Evolutionary conservation across 92 coral and sea anemone species (phyloP).

Genomic region (Heteractis magnifica): DNA sequence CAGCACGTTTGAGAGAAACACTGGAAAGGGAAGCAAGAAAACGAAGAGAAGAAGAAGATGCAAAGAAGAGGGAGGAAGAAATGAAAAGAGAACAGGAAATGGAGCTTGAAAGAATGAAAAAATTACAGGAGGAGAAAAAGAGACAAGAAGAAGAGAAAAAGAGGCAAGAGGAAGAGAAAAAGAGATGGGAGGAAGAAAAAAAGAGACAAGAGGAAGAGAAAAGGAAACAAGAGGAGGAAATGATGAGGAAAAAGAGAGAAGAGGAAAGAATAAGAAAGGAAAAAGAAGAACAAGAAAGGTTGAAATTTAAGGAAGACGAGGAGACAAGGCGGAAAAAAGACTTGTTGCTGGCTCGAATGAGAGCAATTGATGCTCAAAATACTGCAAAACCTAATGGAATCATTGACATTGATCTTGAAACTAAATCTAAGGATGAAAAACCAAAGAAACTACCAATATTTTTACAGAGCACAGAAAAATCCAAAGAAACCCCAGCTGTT

Average conservation of each 20-base stretch:
- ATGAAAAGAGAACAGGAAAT: slow-evolving; percentile 7
- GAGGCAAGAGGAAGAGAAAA: slow-evolving; percentile 41
- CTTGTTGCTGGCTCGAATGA: slow-evolving; percentile 79
- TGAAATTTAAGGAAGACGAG: slow-evolving; percentile 70
- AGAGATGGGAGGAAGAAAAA: slow-evolving; percentile 52
- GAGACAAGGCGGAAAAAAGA: slow-evolving; percentile 84
- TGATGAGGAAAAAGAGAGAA: slow-evolving; percentile 26
- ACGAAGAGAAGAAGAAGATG: slow-evolving; percentile 29
- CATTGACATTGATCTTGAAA: slow-evolving; percentile 14
- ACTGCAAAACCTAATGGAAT: slow-evolving; percentile 48
- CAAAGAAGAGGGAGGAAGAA: slow-evolving; percentile 23
- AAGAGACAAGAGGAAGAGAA: slow-evolving; percentile 53
- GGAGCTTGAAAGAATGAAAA: slow-evolving; percentile 40
- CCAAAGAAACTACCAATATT: slow-evolving; percentile 76
- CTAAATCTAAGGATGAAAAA: slow-evolving; percentile 42
- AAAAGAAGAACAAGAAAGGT: slow-evolving; percentile 51
- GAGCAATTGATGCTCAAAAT: slow-evolving; percentile 48
- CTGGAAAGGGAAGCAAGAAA: slow-evolving; percentile 21
- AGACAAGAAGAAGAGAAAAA: slow-evolving; percentile 47
- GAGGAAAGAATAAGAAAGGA: slow-evolving; percentile 53
- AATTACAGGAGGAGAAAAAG: slow-evolving; percentile 39
- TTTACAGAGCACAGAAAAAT: slow-evolving; percentile 54
- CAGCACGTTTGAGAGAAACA: slow-evolving; percentile 19
- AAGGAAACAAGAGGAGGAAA: slow-evolving; percentile 1
- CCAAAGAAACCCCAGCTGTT: slow-evolving; percentile 40